Percentiles rank a stretch among this genome's conserved stretches.
These are phyloP conservation scores for Allobates femoralis DNA, from an alignment of 2,797 vertebrate species.

Conservation along the genomic window DNA sequence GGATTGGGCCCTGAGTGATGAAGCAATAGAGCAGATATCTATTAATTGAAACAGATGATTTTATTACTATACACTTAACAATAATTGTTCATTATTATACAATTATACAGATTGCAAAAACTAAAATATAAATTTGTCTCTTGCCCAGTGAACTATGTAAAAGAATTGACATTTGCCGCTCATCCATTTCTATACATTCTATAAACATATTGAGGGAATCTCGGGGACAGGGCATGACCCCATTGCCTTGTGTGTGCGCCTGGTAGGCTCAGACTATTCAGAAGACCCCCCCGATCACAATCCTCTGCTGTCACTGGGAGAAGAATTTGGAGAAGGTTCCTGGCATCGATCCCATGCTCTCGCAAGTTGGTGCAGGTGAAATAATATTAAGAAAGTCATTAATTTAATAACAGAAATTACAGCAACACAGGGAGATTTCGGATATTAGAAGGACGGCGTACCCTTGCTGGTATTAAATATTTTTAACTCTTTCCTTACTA, in stretches of 20 bases:
- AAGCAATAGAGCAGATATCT: neutral
- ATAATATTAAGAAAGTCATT: slow-evolving; percentile 60
- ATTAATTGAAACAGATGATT: neutral
- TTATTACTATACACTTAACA: neutral
- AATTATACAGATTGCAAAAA: neutral
- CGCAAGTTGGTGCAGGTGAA: slow-evolving; percentile 47
- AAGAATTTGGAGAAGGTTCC: slow-evolving; percentile 52
- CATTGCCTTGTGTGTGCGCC: neutral
- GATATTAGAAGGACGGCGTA: slow-evolving; percentile 53
- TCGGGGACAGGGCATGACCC: too few relatives aligned
- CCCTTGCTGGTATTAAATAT: slow-evolving; percentile 38
- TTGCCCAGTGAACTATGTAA: neutral
- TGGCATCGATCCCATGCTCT: slow-evolving; percentile 51
- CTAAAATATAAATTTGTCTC: neutral
- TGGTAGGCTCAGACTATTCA: slow-evolving; percentile 2
- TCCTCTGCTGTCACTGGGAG: slow-evolving; percentile 33
- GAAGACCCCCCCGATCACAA: slow-evolving; percentile 23
- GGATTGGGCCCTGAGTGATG: neutral
- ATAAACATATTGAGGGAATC: neutral
- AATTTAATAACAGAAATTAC: slow-evolving; percentile 62
- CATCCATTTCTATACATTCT: too few relatives aligned
- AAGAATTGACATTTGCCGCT: too few relatives aligned
- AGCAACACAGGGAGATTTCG: slow-evolving; percentile 53
- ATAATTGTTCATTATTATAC: neutral
- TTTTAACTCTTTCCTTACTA: slow-evolving; percentile 39